Evolutionary conservation across 53 echinoderm and acorn worm species (phyloP), one percentile per base, ranked within the genome.

Genomic region (Paelopatides confundens): DNA sequence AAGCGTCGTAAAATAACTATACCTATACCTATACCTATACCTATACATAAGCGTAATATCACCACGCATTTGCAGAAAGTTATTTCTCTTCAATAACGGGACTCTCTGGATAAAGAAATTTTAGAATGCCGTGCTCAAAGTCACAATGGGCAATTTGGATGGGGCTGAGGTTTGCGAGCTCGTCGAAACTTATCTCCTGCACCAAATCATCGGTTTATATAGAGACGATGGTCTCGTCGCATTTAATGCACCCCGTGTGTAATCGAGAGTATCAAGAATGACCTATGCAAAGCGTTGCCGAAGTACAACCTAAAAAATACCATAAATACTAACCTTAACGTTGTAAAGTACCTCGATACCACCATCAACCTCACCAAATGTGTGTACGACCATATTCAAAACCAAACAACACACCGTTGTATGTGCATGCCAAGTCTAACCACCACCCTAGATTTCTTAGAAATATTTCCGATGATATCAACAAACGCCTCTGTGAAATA

Each of bases 161-260:
- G 32, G 78, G 4, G 78, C 50, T 1, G 78, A 32, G 49, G 78
- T 78, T 7, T 78, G 53, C 4, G 51, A 78, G 17, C 24, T 78
- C 26, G 50, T 78, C 28, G 78, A 51, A 10, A 78, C 78, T 24
- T 78, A 49, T 14, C 78, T 50, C 8, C 4, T 78, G 12, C 31
- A 78, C 78, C 78, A 78, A 27, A 50, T 78, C 46, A 78, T 78
- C 28, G 78, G 78, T 28, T 48, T 78, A 5, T 30, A 78, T 15
- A 78, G 52, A 78, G 78, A 78, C 48, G 78, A 31, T 40, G 1
- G 78, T 23, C 78, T 78, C 24, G 51, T 50, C 10, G 77, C 77
- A 49, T 77, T 77, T 49, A 49, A 77, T 29, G 77, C 47, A 46
- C 53, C 51, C 78, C 52, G 27, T 9, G 78, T 23, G 51, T 78